These are phyloP conservation scores for Odontocolon sp. DNA, from an alignment of 2,888 invertebrate species.

Conservation along the genomic window DNA sequence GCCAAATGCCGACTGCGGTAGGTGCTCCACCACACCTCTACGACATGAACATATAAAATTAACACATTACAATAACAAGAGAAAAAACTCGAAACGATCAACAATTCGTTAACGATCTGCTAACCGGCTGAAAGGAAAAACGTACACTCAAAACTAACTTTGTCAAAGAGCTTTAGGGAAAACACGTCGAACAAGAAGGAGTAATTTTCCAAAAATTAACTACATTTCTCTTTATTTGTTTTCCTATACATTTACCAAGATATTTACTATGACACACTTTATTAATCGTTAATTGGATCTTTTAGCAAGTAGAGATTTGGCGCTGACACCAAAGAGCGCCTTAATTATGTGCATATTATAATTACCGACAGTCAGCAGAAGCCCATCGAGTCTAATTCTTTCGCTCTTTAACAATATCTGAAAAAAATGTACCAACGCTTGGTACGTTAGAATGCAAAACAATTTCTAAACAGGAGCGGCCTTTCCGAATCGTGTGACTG, in stretches of 20 bases:
- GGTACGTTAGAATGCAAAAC: too few relatives aligned
- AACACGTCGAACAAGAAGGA: slow-evolving; percentile 29
- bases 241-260: slow-evolving; percentile 18
- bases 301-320: slow-evolving; percentile 38
- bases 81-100: slow-evolving; percentile 58
- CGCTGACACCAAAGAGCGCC: slow-evolving; percentile 55
- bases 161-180: slow-evolving; percentile 21
- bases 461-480: too few relatives aligned
- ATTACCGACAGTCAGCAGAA: not conserved
- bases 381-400: slow-evolving; percentile 4
- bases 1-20: slow-evolving; percentile 81
- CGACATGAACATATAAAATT: slow-evolving; percentile 80
- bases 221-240: slow-evolving; percentile 31
- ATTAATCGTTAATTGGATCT: slow-evolving; percentile 15
- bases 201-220: slow-evolving; percentile 52
- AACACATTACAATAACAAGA: slow-evolving; percentile 56
- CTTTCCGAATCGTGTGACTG: too few relatives aligned
- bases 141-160: not conserved
- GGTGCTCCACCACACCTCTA: slow-evolving; percentile 80
- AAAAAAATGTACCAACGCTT: too few relatives aligned
- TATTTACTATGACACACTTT: not conserved
- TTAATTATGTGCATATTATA: slow-evolving; percentile 44
- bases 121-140: slow-evolving; percentile 31
- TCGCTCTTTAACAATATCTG: too few relatives aligned
- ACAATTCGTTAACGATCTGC: slow-evolving; percentile 27